These are phyloP conservation scores for Aphis gossypii DNA, from an alignment of 1,140 invertebrate species.

Conservation along the genomic window DNA sequence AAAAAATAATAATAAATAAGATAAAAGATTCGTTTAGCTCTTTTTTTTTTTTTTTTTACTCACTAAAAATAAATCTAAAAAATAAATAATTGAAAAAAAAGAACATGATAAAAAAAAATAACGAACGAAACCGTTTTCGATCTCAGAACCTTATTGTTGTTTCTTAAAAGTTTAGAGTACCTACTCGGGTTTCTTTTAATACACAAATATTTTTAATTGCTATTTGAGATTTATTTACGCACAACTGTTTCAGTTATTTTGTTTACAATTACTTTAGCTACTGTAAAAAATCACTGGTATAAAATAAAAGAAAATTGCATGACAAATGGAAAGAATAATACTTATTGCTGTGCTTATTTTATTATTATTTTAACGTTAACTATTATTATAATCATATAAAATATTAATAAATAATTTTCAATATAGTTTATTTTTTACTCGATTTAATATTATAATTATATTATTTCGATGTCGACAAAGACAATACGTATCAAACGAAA, in stretches of 20 bases:
- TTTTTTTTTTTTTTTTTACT: neutral
- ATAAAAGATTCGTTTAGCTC: neutral
- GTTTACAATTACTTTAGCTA: neutral
- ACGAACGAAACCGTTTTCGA: constrained; percentile 29
- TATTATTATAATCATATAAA: neutral
- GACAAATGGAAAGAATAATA: neutral
- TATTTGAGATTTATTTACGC: neutral
- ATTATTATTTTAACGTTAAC: neutral
- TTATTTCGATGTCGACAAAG: neutral
- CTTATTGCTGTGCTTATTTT: neutral
- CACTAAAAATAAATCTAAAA: neutral
- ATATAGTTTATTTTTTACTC: neutral
- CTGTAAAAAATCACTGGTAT: neutral
- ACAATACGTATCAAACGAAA: neutral
- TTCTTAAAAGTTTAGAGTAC: constrained; percentile 3
- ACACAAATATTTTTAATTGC: neutral
- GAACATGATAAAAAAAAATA: neutral
- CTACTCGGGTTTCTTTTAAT: neutral
- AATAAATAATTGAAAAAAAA: constrained; percentile 21
- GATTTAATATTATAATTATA: neutral
- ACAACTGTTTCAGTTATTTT: neutral
- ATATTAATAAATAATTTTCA: neutral
- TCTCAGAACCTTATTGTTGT: neutral
- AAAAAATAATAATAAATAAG: neutral
- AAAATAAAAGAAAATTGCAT: neutral